Conservation (phyloP, 1,140 invertebrate genomes). For the Bombus soroeensis region DNA sequence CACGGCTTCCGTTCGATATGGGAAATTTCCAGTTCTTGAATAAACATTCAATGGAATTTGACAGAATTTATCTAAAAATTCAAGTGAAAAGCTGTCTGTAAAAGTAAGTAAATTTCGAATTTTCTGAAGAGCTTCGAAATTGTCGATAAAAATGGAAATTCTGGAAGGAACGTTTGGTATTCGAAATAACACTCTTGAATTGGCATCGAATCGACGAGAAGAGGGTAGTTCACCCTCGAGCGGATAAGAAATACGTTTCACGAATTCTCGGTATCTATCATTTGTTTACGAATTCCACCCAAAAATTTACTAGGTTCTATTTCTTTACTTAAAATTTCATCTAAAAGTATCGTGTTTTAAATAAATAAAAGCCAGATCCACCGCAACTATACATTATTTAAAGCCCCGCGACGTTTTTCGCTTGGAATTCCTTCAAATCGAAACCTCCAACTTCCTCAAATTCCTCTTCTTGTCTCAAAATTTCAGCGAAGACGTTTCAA, state of each 20-base stretch:
- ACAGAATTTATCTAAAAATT: neutral
- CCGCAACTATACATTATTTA: neutral
- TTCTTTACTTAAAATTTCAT: no score
- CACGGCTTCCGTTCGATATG: neutral
- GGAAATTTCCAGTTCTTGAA: no score
- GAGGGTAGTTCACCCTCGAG: neutral
- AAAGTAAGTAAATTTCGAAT: neutral
- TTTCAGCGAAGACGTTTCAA: neutral
- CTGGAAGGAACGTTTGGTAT: constrained; percentile 45
- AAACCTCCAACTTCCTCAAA: neutral
- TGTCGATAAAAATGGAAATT: constrained; percentile 46
- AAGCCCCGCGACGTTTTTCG: neutral
- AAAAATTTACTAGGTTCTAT: no score
- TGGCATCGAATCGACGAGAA: neutral
- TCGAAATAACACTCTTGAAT: constrained; percentile 54
- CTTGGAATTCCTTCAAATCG: no score
- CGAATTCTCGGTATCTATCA: constrained; percentile 14
- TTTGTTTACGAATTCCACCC: neutral
- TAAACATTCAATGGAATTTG: no score
- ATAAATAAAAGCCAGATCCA: neutral
- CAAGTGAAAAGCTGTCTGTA: neutral
- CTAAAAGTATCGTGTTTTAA: no score
- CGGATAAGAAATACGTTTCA: constrained; percentile 48
- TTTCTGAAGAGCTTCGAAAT: constrained; percentile 10
- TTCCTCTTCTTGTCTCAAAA: neutral